Percentiles rank a stretch among this genome's conserved stretches.
Conservation (phyloP, 2,113 vertebrate species). For the Plestiodon gilberti region DNA sequence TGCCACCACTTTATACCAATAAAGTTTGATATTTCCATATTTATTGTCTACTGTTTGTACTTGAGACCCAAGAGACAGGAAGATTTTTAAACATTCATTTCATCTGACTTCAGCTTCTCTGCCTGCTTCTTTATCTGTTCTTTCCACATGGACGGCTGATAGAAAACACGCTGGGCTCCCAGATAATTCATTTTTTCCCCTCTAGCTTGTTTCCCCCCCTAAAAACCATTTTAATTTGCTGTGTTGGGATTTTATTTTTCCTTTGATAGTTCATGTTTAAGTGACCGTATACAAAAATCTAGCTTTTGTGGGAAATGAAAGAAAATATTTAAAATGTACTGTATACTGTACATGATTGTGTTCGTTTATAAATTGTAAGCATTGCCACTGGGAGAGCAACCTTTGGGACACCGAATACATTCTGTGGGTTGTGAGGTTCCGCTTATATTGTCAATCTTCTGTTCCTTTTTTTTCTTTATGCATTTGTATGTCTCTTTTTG, state of each 20-base stretch:
- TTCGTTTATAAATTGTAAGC: neutral
- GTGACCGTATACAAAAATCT: neutral
- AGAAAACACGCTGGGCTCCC: neutral
- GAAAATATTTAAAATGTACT: neutral
- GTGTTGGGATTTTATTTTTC: neutral
- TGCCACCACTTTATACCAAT: neutral
- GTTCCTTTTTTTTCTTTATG: neutral
- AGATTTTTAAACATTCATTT: conserved; percentile 12
- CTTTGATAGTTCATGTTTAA: neutral
- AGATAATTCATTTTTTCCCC: neutral
- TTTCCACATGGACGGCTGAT: neutral
- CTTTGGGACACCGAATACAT: neutral
- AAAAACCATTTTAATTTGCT: neutral
- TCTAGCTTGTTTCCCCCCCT: neutral
- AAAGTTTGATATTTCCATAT: conserved; percentile 3
- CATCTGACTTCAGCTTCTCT: neutral
- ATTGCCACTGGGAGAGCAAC: neutral
- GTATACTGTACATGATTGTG: neutral
- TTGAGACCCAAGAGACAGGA: neutral
- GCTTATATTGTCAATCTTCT: neutral
- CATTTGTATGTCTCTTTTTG: neutral
- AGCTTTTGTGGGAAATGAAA: neutral
- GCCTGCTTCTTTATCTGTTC: conserved; percentile 8
- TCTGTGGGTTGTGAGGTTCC: neutral
- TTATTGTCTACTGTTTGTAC: neutral